Evolutionary conservation across 2,888 invertebrate species (phyloP).

Genomic region (Hylaea fasciaria): DNA sequence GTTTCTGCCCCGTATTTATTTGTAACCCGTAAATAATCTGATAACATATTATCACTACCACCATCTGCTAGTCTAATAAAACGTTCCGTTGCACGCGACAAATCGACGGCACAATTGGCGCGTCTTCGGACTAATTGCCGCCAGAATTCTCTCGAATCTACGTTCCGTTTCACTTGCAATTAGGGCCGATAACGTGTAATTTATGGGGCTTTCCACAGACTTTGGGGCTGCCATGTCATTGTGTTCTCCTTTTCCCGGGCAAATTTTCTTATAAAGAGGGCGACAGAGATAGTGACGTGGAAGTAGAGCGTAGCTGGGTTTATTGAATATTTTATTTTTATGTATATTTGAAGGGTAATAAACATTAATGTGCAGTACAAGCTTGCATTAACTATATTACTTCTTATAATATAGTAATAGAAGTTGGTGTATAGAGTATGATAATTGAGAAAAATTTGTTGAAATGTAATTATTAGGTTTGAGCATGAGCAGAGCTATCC

Average conservation of each 20-base stretch:
- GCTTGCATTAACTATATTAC: too few species aligned
- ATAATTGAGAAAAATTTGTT: too few species aligned
- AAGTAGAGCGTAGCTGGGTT: constrained; percentile 2
- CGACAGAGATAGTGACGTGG: not conserved
- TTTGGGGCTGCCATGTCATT: constrained; percentile 12
- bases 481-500: too few species aligned
- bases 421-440: too few species aligned
- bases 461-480: too few species aligned
- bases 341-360: too few species aligned
- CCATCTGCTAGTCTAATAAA: constrained; percentile 26
- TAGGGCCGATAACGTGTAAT: constrained; percentile 72
- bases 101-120: constrained; percentile 58
- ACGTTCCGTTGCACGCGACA: constrained; percentile 51
- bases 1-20: not conserved
- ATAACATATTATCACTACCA: constrained; percentile 3
- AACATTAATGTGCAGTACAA: too few species aligned
- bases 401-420: too few species aligned
- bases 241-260: constrained; percentile 13
- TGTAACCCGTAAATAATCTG: not conserved
- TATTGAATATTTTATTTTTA: too few species aligned
- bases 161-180: constrained; percentile 69
- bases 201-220: constrained; percentile 58
- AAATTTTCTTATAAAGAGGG: constrained; percentile 11
- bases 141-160: constrained; percentile 55
- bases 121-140: constrained; percentile 65